Evolutionary conservation across 2,797 vertebrate species (phyloP).

Genomic region (Fistularia tabacaria): DNA sequence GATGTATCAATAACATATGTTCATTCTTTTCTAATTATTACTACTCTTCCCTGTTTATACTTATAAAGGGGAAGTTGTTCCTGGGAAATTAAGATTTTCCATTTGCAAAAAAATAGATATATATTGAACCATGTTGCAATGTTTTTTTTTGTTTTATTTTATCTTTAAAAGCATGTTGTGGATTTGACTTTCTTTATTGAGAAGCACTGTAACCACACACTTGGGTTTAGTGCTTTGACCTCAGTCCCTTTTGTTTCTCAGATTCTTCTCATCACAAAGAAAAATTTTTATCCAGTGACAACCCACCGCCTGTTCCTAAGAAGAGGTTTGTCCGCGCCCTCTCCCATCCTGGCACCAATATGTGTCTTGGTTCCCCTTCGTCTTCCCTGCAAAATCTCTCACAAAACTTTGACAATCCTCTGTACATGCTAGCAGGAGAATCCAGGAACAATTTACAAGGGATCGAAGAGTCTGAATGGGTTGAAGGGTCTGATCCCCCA

Average conservation of each 20-base stretch:
- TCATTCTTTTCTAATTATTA: too few species aligned
- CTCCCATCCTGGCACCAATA: constrained; percentile 56
- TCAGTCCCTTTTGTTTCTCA: constrained; percentile 20
- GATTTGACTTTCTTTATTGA: neutral
- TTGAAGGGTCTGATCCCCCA: neutral
- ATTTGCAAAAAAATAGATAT: too few species aligned
- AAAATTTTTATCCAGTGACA: constrained; percentile 67
- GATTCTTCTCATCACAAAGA: constrained; percentile 43
- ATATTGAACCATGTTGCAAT: too few species aligned
- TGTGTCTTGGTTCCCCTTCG: constrained; percentile 3
- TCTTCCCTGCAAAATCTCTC: constrained; percentile 16
- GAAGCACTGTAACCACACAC: too few species aligned
- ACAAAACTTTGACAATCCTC: constrained; percentile 64
- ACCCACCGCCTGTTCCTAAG: constrained; percentile 72
- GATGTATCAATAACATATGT: too few species aligned
- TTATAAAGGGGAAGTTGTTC: too few species aligned
- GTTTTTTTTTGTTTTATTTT: too few species aligned
- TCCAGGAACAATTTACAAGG: constrained; percentile 17
- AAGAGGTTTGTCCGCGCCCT: constrained; percentile 64
- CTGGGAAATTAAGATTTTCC: too few species aligned
- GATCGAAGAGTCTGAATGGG: constrained; percentile 15
- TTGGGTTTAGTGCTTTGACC: constrained; percentile 4
- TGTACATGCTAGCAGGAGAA: constrained; percentile 52
- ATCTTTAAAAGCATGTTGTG: neutral
- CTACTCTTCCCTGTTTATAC: too few species aligned